Evolutionary conservation across 2,113 vertebrate genomes (phyloP), one percentile per base, ranked within the genome.

Genomic region (Rattus rattus): DNA sequence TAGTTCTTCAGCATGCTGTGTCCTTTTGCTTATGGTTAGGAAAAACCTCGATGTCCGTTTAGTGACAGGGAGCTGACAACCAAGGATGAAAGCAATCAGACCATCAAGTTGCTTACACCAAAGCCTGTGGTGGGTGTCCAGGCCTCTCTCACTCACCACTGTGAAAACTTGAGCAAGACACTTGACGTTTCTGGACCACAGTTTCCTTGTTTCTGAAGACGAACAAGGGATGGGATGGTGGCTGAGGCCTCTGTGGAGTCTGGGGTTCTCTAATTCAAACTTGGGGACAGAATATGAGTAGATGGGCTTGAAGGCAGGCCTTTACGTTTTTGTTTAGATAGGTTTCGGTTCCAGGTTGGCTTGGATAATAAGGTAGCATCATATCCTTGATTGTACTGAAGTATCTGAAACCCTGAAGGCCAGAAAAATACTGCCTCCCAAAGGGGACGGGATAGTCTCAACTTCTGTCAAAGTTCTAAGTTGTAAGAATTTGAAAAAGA

Each of bases 1-100:
- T 96, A 97, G 67, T 97, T 98, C 98, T 97, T 98, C 94, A 98
- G 94, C 98, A 97, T 93, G 95, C 97, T 98, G 97, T 97, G 97
- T 97, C 43, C 92, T 97, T 98, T 97, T 94, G 96, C 92, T 54
- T 98, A 97, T 97, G 97, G 96, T 95, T 95, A 97, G 97, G 97
- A 97, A 97, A 81, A 98, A 95, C 88, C 92, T 98, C 94, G 43
- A 0, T 93, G 73, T 91, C 95, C n/a, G 73, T 70, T 97, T 95
- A 95, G 81, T 92, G 72, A 91, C 24, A 70, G 72, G 69, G 47
- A 95, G 88, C 20, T 77, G 95, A 87, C 87, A 86, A 94, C 90
- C 90, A 96, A 96, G 76, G 69, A 88, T 90, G 93, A 96, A 97
- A 96, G 73, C 92, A 91, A 95, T 96, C 88, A 84, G 43, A 91